A percentile compares a stretch with the other conserved stretches of the same genome.
Evolutionary conservation across 2,113 vertebrate species (phyloP).

Genomic region (Loxodonta africana): DNA sequence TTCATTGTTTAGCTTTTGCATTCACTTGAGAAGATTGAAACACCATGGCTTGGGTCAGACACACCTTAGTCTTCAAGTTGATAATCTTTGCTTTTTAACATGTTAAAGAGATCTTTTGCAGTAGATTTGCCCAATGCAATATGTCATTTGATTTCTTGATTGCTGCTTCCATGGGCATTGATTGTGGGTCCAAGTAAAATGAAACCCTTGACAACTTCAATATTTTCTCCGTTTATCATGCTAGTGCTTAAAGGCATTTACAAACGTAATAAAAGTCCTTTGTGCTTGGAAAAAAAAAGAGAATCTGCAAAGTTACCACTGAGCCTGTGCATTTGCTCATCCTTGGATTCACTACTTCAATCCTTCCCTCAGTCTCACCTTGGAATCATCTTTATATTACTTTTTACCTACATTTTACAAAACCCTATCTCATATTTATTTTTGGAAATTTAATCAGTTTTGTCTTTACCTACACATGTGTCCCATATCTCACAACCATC

Average conservation of each 20-base stretch:
- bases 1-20: no score
- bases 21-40: no score
- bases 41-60: no score
- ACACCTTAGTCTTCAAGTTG: no score
- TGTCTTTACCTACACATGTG: not conserved
- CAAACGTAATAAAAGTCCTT: not conserved
- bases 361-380: not conserved
- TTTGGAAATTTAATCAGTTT: not conserved
- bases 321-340: not conserved
- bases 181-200: no score
- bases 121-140: no score
- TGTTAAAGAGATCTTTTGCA: no score
- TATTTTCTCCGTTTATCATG: no score
- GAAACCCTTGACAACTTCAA: no score
- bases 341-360: not conserved
- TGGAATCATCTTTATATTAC: not conserved
- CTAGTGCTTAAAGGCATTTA: not conserved
- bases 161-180: no score
- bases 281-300: not conserved
- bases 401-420: not conserved
- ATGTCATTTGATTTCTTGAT: no score
- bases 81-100: no score
- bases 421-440: not conserved
- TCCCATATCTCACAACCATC: not conserved
- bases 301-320: not conserved